These are phyloP conservation scores for Cyclargus thomasi DNA, from an alignment of 1,140 invertebrate genomes.

Conservation along the genomic window DNA sequence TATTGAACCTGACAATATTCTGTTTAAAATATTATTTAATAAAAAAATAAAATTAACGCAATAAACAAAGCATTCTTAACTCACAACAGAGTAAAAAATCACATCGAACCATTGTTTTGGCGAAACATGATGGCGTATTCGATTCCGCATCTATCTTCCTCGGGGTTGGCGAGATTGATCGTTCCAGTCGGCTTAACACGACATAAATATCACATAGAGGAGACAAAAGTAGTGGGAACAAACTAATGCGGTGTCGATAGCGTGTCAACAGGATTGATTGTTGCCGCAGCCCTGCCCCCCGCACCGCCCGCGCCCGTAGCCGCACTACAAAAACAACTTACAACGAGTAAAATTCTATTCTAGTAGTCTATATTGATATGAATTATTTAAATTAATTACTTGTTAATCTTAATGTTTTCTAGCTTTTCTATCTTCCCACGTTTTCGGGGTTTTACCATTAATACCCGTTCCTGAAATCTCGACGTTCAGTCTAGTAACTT, in stretches of 20 bases:
- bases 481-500: too few species aligned
- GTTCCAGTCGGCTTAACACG: conserved; percentile 42
- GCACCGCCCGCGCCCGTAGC: conserved; percentile 18
- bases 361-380: too few species aligned
- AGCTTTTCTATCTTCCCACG: too few species aligned
- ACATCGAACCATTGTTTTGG: conserved; percentile 19
- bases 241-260: conserved; percentile 70
- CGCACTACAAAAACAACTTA: neutral
- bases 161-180: conserved; percentile 60
- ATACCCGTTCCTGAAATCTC: too few species aligned
- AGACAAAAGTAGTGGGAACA: conserved; percentile 69
- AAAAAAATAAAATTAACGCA: neutral
- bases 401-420: too few species aligned
- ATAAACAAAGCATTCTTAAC: neutral
- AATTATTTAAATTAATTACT: too few species aligned
- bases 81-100: conserved; percentile 5
- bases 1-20: too few species aligned
- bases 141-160: conserved; percentile 61
- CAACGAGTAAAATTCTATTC: too few species aligned
- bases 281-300: conserved; percentile 23
- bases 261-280: conserved; percentile 70
- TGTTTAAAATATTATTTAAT: too few species aligned
- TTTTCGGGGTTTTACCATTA: too few species aligned
- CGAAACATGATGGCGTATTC: conserved; percentile 27
- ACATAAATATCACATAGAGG: conserved; percentile 46